Conservation (phyloP, 2,888 invertebrate species). For the Fissipunctia ypsillon region DNA sequence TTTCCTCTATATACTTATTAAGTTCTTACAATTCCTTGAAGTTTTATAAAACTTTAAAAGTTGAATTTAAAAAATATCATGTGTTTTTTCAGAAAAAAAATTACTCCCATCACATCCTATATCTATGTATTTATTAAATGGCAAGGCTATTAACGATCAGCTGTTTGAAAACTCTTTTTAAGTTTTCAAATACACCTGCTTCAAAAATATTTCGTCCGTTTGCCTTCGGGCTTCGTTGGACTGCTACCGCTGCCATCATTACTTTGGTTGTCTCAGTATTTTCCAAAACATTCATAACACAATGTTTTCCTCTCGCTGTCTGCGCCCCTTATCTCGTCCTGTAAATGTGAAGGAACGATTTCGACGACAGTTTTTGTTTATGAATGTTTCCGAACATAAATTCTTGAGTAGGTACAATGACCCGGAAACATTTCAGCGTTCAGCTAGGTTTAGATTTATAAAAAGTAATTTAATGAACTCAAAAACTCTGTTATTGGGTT, state of each 20-base stretch:
- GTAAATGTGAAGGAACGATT: slow-evolving; percentile 58
- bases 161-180: not conserved
- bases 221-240: slow-evolving; percentile 2
- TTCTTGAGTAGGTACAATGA: slow-evolving; percentile 49
- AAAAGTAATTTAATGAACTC: slow-evolving; percentile 21
- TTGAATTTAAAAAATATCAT: not conserved
- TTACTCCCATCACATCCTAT: no score
- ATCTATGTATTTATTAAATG: not conserved
- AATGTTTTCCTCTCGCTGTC: slow-evolving; percentile 61
- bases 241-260: slow-evolving; percentile 28
- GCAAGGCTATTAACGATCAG: slow-evolving; percentile 4
- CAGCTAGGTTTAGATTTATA: slow-evolving; percentile 31
- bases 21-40: not conserved
- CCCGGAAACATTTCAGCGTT: slow-evolving; percentile 39
- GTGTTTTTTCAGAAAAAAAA: not conserved
- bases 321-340: slow-evolving; percentile 64
- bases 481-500: slow-evolving; percentile 33
- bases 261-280: slow-evolving; percentile 60
- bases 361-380: slow-evolving; percentile 61
- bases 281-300: slow-evolving; percentile 60
- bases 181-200: slow-evolving; percentile 5
- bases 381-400: slow-evolving; percentile 58
- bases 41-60: not conserved
- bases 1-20: not conserved
- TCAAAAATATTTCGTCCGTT: slow-evolving; percentile 22